These are phyloP conservation scores for Ploceus nigricollis DNA, from an alignment of 2,113 vertebrate species.

Conservation along the genomic window DNA sequence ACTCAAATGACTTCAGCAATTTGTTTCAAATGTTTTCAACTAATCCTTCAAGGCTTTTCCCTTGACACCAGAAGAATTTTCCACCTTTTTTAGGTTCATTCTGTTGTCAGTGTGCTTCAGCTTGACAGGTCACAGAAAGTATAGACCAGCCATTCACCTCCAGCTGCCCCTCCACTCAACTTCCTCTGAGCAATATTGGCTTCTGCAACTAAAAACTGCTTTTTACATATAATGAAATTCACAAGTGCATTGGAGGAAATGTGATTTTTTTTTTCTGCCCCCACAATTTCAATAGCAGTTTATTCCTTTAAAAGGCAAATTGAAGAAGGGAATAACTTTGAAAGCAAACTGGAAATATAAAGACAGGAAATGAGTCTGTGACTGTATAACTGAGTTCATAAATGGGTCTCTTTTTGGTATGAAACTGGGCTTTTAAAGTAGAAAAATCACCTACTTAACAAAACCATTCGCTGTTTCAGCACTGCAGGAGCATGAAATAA, in stretches of 20 bases:
- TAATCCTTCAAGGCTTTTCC: neutral
- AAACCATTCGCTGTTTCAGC: conserved; percentile 59
- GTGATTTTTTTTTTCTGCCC: conserved; percentile 45
- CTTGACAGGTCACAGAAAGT: conserved; percentile 61
- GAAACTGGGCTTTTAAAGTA: conserved; percentile 66
- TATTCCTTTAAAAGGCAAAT: conserved; percentile 66
- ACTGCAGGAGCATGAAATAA: conserved; percentile 64
- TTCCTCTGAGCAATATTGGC: conserved; percentile 60
- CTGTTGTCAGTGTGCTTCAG: conserved; percentile 17
- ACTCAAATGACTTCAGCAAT: neutral
- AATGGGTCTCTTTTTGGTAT: conserved; percentile 64
- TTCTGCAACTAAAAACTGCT: conserved; percentile 57
- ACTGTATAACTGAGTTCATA: conserved; percentile 66
- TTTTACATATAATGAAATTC: conserved; percentile 70
- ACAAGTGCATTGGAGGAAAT: conserved; percentile 62
- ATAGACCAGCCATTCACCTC: conserved; percentile 59
- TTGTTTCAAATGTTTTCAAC: conserved; percentile 32
- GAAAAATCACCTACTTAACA: conserved; percentile 66
- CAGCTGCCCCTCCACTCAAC: conserved; percentile 44
- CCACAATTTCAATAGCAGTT: conserved; percentile 63
- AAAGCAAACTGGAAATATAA: conserved; percentile 70
- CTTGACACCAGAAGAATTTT: conserved; percentile 15
- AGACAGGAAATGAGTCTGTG: conserved; percentile 72
- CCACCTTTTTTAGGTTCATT: conserved; percentile 1
- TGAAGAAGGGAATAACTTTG: conserved; percentile 67